Conservation (phyloP, 2,888 invertebrate species). For the Pandemis cinnamomeana region DNA sequence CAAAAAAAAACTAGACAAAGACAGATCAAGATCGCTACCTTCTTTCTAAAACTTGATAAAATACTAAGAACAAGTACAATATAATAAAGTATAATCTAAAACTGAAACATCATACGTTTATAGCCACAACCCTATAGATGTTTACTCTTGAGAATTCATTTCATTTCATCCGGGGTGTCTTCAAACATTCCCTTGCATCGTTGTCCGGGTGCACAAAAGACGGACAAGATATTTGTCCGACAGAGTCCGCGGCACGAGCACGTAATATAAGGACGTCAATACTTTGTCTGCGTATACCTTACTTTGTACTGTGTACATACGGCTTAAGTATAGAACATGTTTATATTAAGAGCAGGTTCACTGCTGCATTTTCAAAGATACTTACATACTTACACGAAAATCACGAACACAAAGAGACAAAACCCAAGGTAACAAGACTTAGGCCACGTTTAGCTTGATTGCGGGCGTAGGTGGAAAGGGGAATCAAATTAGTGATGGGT, state of each 20-base stretch:
- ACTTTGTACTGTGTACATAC: background rate
- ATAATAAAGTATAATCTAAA: background rate
- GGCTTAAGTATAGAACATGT: background rate
- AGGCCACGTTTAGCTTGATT: too few relatives aligned
- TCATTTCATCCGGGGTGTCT: background rate
- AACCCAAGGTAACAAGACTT: too few relatives aligned
- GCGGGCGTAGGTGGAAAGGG: too few relatives aligned
- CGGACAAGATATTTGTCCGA: slow-evolving; percentile 25
- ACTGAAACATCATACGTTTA: background rate
- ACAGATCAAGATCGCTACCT: too few relatives aligned
- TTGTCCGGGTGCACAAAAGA: slow-evolving; percentile 31
- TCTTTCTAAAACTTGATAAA: too few relatives aligned
- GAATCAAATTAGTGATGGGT: too few relatives aligned
- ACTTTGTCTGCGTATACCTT: slow-evolving; percentile 13
- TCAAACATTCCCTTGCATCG: slow-evolving; percentile 1
- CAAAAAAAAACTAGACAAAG: too few relatives aligned
- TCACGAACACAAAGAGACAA: too few relatives aligned
- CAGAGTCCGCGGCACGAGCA: background rate
- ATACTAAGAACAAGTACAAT: too few relatives aligned
- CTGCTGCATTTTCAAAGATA: too few relatives aligned
- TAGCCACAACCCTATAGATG: background rate
- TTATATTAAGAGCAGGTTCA: too few relatives aligned
- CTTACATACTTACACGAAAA: too few relatives aligned
- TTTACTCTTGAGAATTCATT: background rate
- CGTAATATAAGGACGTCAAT: slow-evolving; percentile 20